Base-by-base conservation (phyloP, 1,140 invertebrate genomes). In the Melanaphis sacchari region DNA sequence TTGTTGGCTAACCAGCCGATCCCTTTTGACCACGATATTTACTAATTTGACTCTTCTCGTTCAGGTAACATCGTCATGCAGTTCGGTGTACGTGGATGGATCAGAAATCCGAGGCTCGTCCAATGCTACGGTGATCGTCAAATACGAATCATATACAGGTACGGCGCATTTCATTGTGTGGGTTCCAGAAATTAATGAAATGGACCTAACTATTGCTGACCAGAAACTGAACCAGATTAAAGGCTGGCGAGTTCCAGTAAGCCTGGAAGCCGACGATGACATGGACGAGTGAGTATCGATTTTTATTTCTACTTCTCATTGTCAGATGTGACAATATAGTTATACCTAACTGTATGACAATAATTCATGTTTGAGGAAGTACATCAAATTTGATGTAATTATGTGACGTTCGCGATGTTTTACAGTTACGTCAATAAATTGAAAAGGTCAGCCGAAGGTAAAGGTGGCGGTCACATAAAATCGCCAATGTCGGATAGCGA, bases 31-130 rank as follows among this genome's bases (percentile, higher is more conserved):
- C 6, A 66, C 18, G 8, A 36, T 76, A n/a, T 76, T 76, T 76
- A 76, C 36, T 15, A 4, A n/a, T 76, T 76, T 66, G 31, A 66
- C 31, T n/a, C 59, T 76, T 54, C 9, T 31, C 26, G 54, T 90
- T 22, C 94, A 99, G 98, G 98, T 99, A 5, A 99, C 98, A 21
- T 98, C 98, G 1, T 99, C 98, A 11, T 99, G 99, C 95, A 99
- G 98, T 94, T 98, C 98, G 9, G 98, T 99, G 7, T 99, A 99
- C 95, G 97, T 99, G 18, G 99, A 99, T 95, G 99, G 99, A 0
- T 98, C 98, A 31, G 99, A 99, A 96, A 98, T 98, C 66, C 96
- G 98, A 0, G 99, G 99, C 11, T 99, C 98, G 0, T 98, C 98
- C 26, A 99, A 99, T 95, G 98, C 98, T 2, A 98, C 98, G 2